phyloP scores from a whole-genome alignment of 2,113 vertebrate species.

The Myiozetetes cayanensis region DNA sequence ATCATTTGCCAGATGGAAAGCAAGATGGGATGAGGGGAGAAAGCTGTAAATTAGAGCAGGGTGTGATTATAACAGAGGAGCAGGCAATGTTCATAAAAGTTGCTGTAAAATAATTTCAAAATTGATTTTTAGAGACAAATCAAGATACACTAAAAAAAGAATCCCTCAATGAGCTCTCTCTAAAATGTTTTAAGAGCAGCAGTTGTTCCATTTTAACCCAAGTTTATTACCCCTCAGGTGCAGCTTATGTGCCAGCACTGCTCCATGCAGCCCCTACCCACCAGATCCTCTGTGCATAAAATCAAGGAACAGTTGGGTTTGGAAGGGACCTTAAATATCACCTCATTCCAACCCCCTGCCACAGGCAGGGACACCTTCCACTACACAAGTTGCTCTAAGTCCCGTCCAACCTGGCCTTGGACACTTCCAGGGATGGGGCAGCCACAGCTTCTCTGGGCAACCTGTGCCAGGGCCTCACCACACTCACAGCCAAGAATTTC shows the following conservation, averaged over 20 bases:
- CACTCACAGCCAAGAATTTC: neutral
- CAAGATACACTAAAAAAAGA: neutral
- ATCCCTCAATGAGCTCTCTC: neutral
- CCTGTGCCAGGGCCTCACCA: neutral
- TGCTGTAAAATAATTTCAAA: neutral
- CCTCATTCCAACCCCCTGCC: neutral
- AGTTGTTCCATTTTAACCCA: neutral
- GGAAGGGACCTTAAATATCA: neutral
- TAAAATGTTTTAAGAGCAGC: neutral
- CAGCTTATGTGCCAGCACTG: fast-evolving
- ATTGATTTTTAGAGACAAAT: constrained; percentile 35
- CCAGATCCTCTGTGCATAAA: fast-evolving
- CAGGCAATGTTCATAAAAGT: constrained; percentile 1
- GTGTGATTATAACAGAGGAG: neutral
- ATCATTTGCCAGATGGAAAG: constrained; percentile 25
- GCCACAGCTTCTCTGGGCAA: neutral
- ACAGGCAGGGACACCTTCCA: neutral
- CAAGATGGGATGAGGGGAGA: constrained; percentile 1
- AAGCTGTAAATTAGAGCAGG: neutral
- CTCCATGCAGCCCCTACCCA: fast-evolving
- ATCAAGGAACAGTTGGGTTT: neutral
- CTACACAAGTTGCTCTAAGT: neutral
- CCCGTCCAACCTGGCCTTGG: fast-evolving
- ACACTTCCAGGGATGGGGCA: neutral
- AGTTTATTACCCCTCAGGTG: neutral